These are phyloP conservation scores for Plotosus lineatus DNA, from an alignment of 2,113 vertebrate genomes.

Conservation along the genomic window DNA sequence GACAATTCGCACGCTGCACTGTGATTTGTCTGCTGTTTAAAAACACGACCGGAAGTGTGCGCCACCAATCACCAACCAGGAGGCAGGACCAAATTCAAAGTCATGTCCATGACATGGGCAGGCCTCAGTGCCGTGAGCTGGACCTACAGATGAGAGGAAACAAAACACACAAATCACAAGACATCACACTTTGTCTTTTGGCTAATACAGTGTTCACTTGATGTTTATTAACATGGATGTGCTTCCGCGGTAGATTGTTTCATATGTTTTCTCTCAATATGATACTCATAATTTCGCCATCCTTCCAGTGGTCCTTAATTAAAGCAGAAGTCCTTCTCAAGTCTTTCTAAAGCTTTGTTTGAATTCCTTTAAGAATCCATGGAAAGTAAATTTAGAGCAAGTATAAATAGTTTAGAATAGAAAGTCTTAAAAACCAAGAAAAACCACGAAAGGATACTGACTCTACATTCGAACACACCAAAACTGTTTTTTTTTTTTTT, in stretches of 20 bases:
- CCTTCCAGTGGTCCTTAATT: background rate
- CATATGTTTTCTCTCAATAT: background rate
- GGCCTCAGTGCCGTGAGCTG: too few relatives aligned
- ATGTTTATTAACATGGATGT: background rate
- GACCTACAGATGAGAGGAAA: too few relatives aligned
- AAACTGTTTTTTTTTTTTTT: too few relatives aligned
- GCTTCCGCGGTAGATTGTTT: background rate
- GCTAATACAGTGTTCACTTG: background rate
- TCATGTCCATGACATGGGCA: too few relatives aligned
- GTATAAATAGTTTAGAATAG: background rate
- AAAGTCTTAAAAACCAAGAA: background rate
- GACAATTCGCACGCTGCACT: too few relatives aligned
- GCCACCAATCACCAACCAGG: too few relatives aligned
- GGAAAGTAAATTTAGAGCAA: background rate
- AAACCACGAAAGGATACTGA: background rate
- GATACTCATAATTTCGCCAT: background rate
- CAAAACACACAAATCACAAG: too few relatives aligned
- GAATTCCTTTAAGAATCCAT: background rate
- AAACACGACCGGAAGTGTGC: too few relatives aligned
- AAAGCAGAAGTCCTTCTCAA: too few relatives aligned
- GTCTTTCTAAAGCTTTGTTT: background rate
- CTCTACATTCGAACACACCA: too few relatives aligned
- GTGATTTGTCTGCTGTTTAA: too few relatives aligned
- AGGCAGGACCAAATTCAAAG: too few relatives aligned
- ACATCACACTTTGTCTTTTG: background rate